These are phyloP conservation scores for Andrena bucephala DNA, from an alignment of 2,888 invertebrate species.

Conservation along the genomic window DNA sequence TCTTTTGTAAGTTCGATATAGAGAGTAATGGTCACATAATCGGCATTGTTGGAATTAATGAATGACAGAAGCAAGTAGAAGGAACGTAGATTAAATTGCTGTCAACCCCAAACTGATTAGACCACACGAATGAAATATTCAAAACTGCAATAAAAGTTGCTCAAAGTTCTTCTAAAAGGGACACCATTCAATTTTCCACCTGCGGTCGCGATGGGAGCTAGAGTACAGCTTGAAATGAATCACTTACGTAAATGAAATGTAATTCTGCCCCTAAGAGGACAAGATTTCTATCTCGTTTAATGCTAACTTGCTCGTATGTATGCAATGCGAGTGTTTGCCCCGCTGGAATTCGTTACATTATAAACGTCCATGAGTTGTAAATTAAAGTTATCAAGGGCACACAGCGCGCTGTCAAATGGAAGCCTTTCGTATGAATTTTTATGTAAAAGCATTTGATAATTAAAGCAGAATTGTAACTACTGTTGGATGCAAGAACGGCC, in stretches of 20 bases:
- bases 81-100: not conserved
- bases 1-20: not conserved
- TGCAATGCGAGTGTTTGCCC: not conserved
- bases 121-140: too few species aligned
- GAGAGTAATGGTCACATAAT: not conserved
- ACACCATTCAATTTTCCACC: too few species aligned
- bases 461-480: too few species aligned
- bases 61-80: not conserved
- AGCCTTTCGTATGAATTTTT: too few species aligned
- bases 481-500: too few species aligned
- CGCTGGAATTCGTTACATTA: conserved; percentile 14
- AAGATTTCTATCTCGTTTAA: conserved; percentile 28
- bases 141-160: too few species aligned
- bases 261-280: conserved; percentile 20
- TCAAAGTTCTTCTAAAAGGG: too few species aligned
- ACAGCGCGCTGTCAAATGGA: too few species aligned
- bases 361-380: not conserved
- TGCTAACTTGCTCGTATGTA: conserved; percentile 8
- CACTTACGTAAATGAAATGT: conserved; percentile 14
- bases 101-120: too few species aligned
- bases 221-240: conserved; percentile 3
- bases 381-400: too few species aligned
- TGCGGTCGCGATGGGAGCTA: not conserved
- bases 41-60: not conserved
- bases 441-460: too few species aligned